Evolutionary conservation across 2,797 vertebrate species (phyloP).

Genomic region (Eutrigla gurnardus): DNA sequence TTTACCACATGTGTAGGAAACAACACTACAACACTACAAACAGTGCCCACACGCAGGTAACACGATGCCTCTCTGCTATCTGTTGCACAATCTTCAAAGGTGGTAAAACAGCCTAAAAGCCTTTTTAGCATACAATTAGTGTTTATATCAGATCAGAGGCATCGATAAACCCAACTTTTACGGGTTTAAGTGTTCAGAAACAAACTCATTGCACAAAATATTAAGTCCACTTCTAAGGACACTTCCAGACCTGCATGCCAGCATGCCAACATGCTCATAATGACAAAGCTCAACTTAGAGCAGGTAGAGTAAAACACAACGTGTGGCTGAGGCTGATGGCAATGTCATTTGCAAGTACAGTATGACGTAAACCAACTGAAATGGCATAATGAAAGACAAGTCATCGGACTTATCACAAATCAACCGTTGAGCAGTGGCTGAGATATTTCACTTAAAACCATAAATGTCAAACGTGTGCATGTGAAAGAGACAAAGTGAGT

Average conservation of each 20-base stretch:
- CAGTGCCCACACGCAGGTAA: constrained; percentile 53
- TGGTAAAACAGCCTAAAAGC: constrained; percentile 29
- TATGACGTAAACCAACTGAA: no score
- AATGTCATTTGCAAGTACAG: neutral
- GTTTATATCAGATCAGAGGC: neutral
- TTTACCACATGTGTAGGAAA: constrained; percentile 52
- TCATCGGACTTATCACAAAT: neutral
- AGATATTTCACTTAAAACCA: neutral
- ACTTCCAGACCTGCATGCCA: neutral
- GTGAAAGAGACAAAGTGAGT: neutral
- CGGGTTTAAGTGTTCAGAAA: neutral
- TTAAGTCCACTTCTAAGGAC: neutral
- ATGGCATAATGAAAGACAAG: neutral
- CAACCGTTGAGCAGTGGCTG: neutral
- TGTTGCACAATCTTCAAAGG: constrained; percentile 14
- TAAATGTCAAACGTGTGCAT: neutral
- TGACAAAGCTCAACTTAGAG: no score
- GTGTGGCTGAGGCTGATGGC: neutral
- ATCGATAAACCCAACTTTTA: neutral
- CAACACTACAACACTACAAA: constrained; percentile 20
- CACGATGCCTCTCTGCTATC: constrained; percentile 24
- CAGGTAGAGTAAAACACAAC: neutral
- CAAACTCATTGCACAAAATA: neutral
- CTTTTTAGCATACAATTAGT: neutral
- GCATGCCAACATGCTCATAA: neutral